Evolutionary conservation across 2,888 invertebrate species (phyloP).

Genomic region (Athalia circularis): DNA sequence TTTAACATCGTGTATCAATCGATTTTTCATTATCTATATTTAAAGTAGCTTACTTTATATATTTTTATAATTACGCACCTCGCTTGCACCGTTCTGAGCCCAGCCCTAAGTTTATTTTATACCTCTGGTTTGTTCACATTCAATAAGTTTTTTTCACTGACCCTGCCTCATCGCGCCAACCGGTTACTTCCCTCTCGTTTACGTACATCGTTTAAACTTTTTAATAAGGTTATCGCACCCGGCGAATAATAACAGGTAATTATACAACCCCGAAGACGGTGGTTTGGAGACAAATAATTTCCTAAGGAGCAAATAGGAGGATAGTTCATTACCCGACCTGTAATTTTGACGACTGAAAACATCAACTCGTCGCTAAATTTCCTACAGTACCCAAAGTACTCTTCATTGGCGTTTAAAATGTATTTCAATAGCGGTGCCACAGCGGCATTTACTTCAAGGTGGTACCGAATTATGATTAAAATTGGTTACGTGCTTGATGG

Average conservation of each 20-base stretch:
- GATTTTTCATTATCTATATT: slow-evolving; percentile 29
- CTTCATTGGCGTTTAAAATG: too few relatives aligned
- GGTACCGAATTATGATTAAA: neutral
- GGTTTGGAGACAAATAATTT: neutral
- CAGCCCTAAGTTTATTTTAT: slow-evolving; percentile 18
- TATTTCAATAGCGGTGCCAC: too few relatives aligned
- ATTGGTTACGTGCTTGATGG: neutral
- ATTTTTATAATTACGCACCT: slow-evolving; percentile 17
- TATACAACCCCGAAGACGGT: neutral
- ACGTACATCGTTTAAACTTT: neutral
- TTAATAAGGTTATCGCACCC: neutral
- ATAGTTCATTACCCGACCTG: too few relatives aligned
- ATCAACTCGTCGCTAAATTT: too few relatives aligned
- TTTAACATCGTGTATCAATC: slow-evolving; percentile 15
- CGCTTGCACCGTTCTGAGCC: slow-evolving; percentile 38
- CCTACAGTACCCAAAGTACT: too few relatives aligned
- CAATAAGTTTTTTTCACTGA: slow-evolving; percentile 1
- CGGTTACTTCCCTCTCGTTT: neutral
- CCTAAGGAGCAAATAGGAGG: neutral
- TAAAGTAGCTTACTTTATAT: slow-evolving; percentile 31
- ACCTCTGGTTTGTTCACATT: neutral
- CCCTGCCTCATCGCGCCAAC: neutral
- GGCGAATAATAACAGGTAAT: slow-evolving; percentile 2
- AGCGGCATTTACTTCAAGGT: too few relatives aligned
- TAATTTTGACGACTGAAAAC: too few relatives aligned